Evolutionary conservation across 30 jellyfish, hydroid and myxozoan genomes (phyloP).

Genomic region (Rhopilema esculentum): DNA sequence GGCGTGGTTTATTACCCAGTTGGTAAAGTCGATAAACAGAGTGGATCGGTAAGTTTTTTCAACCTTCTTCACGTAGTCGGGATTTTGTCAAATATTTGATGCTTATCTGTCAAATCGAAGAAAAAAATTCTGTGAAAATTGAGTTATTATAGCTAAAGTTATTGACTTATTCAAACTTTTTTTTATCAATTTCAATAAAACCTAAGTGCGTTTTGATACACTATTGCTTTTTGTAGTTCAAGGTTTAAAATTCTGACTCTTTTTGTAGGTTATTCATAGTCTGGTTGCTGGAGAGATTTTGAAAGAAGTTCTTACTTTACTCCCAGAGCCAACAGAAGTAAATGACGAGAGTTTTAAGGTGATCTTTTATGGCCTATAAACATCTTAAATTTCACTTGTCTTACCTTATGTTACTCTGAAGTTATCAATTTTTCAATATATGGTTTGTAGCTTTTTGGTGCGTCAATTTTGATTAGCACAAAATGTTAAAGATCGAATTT

Average conservation of each 20-base stretch:
- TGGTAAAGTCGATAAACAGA: slow-evolving; percentile 35
- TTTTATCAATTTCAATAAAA: too few species aligned
- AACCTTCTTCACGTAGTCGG: not conserved
- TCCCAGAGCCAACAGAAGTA: slow-evolving; percentile 86
- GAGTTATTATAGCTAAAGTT: too few species aligned
- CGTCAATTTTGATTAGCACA: too few species aligned
- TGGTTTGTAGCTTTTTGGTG: too few species aligned
- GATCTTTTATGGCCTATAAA: too few species aligned
- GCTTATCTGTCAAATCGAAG: too few species aligned
- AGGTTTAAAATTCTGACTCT: not conserved
- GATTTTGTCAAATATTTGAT: too few species aligned
- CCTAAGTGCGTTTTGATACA: too few species aligned
- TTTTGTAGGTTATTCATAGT: slow-evolving; percentile 48
- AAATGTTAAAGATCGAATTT: too few species aligned
- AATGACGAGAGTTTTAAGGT: slow-evolving; percentile 74
- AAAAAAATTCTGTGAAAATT: too few species aligned
- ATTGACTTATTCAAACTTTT: too few species aligned
- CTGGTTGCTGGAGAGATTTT: slow-evolving; percentile 78
- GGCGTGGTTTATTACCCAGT: slow-evolving; percentile 76
- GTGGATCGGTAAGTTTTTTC: slow-evolving; percentile 69
- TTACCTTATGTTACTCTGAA: not conserved
- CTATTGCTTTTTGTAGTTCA: not conserved
- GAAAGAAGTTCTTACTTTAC: slow-evolving; percentile 76
- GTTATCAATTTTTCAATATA: too few species aligned
- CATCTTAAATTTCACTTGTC: not conserved